These are phyloP conservation scores for Sinohyriopsis cumingii DNA, from an alignment of 2,888 invertebrate genomes.

Conservation along the genomic window DNA sequence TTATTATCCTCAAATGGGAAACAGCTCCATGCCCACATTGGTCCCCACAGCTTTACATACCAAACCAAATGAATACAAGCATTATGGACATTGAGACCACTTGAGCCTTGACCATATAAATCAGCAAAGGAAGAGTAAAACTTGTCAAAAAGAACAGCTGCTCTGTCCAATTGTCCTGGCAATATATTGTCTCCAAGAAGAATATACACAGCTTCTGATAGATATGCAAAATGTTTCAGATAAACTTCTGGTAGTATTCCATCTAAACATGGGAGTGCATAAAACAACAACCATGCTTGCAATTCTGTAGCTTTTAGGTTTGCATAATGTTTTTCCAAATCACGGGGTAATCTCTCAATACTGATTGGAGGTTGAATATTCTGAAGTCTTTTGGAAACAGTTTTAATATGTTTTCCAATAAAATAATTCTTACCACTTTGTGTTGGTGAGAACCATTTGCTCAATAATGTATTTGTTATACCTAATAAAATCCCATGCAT, in stretches of 20 bases:
- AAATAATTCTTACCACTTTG: constrained; percentile 15
- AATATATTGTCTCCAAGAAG: constrained; percentile 16
- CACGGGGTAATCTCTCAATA: too few relatives aligned
- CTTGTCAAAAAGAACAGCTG: constrained; percentile 14
- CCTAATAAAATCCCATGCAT: too few relatives aligned
- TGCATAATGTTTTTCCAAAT: too few relatives aligned
- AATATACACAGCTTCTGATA: constrained; percentile 19
- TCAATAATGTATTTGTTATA: constrained; percentile 15
- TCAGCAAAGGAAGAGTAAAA: constrained; percentile 26
- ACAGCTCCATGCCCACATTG: constrained; percentile 34
- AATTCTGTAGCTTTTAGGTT: too few relatives aligned
- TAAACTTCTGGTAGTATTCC: constrained; percentile 15
- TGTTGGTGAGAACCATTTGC: constrained; percentile 27
- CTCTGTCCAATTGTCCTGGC: constrained; percentile 14
- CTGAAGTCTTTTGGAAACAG: too few relatives aligned
- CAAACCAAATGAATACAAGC: constrained; percentile 13
- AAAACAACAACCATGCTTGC: too few relatives aligned
- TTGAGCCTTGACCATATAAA: constrained; percentile 19
- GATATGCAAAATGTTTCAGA: too few relatives aligned
- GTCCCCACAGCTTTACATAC: constrained; percentile 22
- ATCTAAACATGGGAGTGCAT: constrained; percentile 19
- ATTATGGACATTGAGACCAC: constrained; percentile 37
- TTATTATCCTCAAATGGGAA: constrained; percentile 31
- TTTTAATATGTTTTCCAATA: constrained; percentile 27
- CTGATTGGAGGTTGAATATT: too few relatives aligned